Evolutionary conservation across 1,140 invertebrate genomes (phyloP), one percentile per base, ranked within the genome.

Genomic region (Conus betulinus): DNA sequence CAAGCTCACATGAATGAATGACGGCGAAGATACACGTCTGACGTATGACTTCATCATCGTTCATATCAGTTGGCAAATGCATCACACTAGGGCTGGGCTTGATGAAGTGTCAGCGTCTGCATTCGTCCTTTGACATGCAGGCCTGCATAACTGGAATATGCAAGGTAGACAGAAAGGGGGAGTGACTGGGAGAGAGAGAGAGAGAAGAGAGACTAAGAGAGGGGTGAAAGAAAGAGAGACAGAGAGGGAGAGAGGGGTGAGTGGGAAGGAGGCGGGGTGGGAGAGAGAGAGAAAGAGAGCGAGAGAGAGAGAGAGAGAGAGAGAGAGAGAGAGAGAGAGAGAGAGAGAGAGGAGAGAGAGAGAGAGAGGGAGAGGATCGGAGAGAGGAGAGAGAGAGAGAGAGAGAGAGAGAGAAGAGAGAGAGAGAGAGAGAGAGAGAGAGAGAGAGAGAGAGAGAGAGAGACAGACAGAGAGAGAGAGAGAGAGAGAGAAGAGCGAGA

Each of bases 391-490:
- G 10, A 20, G 55, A 20, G 55, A 55, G 7, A 84, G 23, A 57
- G 23, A 27, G 7, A 74, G 23, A n/a, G 0, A 23, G 13, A 6
- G 20, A 27, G 23, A 74, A 74, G 27, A 25, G 63, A 39, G 8
- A 17, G 0, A 74, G 85, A 71, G 15, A 51, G 23, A 27, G 63
- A 17, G 55, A 60, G 13, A 8, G 11, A 57, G 55, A 27, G 55
- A 71, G 85, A 74, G 71, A n/a, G 39, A 71, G 55, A 71, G 20
- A 71, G 63, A 51, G 51, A 27, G 39, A 25, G 53, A 85, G 84
- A 53, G 17, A 20, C 6, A 60, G 84, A 86, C 11, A 51, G 71
- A 52, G 63, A 86, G n/a, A 51, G 13, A 86, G 84, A 51, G 52
- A 78, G n/a, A 27, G 20, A 39, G 39, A 74, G 71, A 74, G 6